Percentiles rank a stretch among this genome's conserved stretches.
phyloP scores from a whole-genome alignment of 2,888 invertebrate species.

The Periphyllus acericola region DNA sequence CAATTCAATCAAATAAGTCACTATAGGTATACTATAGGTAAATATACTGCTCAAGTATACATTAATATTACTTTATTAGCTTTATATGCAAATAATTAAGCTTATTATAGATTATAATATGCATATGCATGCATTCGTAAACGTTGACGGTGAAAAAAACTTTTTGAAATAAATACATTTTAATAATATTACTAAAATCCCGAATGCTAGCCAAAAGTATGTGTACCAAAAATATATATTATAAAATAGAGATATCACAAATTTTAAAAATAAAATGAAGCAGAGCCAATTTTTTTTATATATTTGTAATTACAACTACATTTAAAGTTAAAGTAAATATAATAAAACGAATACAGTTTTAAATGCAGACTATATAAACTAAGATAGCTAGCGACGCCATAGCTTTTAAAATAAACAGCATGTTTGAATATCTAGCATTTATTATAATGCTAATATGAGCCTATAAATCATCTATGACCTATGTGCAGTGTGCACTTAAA shows the following conservation, averaged over 20 bases:
- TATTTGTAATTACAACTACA: slow-evolving; percentile 46
- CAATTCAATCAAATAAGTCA: too few relatives aligned
- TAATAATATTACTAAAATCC: slow-evolving; percentile 30
- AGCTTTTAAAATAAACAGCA: slow-evolving; percentile 44
- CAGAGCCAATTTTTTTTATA: slow-evolving; percentile 47
- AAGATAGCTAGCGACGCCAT: slow-evolving; percentile 7
- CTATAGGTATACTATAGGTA: too few relatives aligned
- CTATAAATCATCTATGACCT: slow-evolving; percentile 24
- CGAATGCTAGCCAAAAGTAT: slow-evolving; percentile 53
- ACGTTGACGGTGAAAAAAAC: not conserved
- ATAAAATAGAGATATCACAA: slow-evolving; percentile 41
- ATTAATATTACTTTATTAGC: not conserved
- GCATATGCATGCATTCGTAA: not conserved
- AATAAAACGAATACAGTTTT: slow-evolving; percentile 36
- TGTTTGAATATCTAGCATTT: slow-evolving; percentile 17
- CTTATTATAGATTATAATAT: not conserved
- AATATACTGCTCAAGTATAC: not conserved
- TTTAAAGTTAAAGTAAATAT: slow-evolving; percentile 44
- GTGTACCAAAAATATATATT: slow-evolving; percentile 32
- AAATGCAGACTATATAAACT: slow-evolving; percentile 47
- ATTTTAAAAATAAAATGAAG: slow-evolving; percentile 57
- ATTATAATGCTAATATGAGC: slow-evolving; percentile 14
- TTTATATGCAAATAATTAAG: not conserved
- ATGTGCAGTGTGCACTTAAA: not conserved
- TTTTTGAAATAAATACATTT: slow-evolving; percentile 48